Percentiles rank a stretch among this genome's conserved stretches.
Evolutionary conservation across 2,113 vertebrate genomes (phyloP).

Genomic region (Epinephelus fuscoguttatus): DNA sequence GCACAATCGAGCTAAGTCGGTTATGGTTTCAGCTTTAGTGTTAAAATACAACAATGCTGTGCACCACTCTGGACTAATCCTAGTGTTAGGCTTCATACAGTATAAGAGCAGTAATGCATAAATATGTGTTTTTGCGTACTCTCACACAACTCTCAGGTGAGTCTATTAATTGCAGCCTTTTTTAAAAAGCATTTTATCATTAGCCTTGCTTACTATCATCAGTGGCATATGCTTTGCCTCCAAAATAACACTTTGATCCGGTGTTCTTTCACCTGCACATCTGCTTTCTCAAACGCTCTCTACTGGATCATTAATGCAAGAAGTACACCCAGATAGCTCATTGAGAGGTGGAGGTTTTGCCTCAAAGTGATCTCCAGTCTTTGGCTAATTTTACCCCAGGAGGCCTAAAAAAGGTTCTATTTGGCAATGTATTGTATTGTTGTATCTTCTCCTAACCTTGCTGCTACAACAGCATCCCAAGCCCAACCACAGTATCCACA

Average conservation of each 20-base stretch:
- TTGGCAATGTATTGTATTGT: constrained; percentile 15
- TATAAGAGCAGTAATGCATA: constrained; percentile 24
- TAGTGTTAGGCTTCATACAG: not conserved
- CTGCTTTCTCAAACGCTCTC: constrained; percentile 43
- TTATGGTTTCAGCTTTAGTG: constrained; percentile 21
- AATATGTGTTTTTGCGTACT: constrained; percentile 39
- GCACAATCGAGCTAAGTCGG: not conserved
- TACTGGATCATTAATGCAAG: constrained; percentile 41
- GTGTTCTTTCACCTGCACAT: constrained; percentile 56
- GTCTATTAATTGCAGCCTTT: constrained; percentile 51
- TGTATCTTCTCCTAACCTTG: not conserved
- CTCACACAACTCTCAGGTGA: constrained; percentile 49
- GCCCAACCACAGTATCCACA: not conserved
- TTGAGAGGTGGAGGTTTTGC: constrained; percentile 33
- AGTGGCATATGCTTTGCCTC: constrained; percentile 39
- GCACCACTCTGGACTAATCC: not conserved
- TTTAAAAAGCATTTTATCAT: constrained; percentile 53
- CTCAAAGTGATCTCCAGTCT: constrained; percentile 22
- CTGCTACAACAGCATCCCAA: not conserved
- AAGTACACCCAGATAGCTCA: constrained; percentile 36
- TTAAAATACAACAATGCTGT: constrained; percentile 24
- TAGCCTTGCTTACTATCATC: constrained; percentile 42
- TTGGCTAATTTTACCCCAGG: constrained; percentile 40
- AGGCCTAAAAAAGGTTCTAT: constrained; percentile 39
- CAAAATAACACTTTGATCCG: constrained; percentile 54